phyloP scores from a whole-genome alignment of 2,797 vertebrate species.

The Melanotaenia maccullochi region DNA sequence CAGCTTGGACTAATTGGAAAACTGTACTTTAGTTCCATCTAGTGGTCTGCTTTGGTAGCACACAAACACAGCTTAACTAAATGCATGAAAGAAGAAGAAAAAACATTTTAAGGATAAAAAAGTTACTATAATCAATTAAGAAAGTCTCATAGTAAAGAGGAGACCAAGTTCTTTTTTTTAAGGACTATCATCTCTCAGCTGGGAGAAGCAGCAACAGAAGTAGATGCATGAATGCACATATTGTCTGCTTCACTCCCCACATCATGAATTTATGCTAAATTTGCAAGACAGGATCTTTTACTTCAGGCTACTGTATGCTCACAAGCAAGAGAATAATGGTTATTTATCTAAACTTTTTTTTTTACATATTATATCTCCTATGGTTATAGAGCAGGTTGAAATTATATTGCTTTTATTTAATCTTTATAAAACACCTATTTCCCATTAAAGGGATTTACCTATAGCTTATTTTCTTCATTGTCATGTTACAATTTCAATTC shows the following conservation, averaged over 20 bases:
- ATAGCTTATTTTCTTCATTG: background rate
- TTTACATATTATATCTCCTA: background rate
- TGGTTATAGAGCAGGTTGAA: background rate
- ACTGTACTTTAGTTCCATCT: conserved; percentile 60
- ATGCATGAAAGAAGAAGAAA: background rate
- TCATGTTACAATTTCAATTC: background rate
- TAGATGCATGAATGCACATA: conserved; percentile 55
- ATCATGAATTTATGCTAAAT: conserved; percentile 48
- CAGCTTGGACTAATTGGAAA: conserved; percentile 5
- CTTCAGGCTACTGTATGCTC: conserved; percentile 29
- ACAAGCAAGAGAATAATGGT: background rate
- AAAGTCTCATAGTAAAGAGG: fast-evolving
- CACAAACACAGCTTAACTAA: background rate
- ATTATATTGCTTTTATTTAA: background rate
- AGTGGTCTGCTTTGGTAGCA: conserved; percentile 42
- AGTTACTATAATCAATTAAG: background rate
- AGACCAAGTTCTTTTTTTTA: background rate
- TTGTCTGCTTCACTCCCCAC: conserved; percentile 58
- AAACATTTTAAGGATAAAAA: background rate
- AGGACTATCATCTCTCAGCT: conserved; percentile 23
- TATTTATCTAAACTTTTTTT: background rate
- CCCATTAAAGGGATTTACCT: background rate
- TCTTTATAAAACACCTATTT: background rate
- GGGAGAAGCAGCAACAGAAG: conserved; percentile 4
- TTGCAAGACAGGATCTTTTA: conserved; percentile 23